These are phyloP conservation scores for Anguilla japonica DNA, from an alignment of 2,113 vertebrate genomes.

Conservation along the genomic window DNA sequence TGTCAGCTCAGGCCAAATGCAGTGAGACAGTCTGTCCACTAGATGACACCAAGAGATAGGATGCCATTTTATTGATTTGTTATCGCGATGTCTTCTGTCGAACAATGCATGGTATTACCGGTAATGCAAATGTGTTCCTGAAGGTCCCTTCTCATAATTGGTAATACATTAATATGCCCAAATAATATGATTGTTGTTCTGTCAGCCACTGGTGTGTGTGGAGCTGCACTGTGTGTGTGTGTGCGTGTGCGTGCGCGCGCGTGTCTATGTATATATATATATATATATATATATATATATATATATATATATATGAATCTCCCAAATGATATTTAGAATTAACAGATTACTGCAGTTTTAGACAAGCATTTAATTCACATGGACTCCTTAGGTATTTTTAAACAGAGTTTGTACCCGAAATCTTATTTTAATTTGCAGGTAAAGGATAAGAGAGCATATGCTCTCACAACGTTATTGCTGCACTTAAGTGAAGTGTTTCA, in stretches of 20 bases:
- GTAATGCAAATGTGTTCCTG: not conserved
- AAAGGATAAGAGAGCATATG: slow-evolving; percentile 83
- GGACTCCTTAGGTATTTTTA: slow-evolving; percentile 17
- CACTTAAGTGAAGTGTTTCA: slow-evolving; percentile 92
- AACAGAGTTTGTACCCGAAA: slow-evolving; percentile 32
- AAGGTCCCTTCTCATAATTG: not conserved
- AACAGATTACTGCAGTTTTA: not conserved
- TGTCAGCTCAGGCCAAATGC: slow-evolving; percentile 54
- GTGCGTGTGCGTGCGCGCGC: not conserved
- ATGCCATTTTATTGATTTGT: slow-evolving; percentile 70
- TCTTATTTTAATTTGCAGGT: slow-evolving; percentile 74
- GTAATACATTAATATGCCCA: not conserved
- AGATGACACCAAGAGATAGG: slow-evolving; percentile 97
- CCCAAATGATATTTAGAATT: not conserved
- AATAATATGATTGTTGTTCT: not conserved
- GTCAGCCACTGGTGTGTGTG: not conserved
- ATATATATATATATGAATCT: not conserved
- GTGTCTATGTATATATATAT: too few species aligned
- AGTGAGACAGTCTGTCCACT: slow-evolving; percentile 86
- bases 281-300: too few species aligned
- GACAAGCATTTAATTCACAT: slow-evolving; percentile 5
- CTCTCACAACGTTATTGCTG: slow-evolving; percentile 88
- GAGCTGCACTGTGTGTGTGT: not conserved
- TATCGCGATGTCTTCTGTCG: slow-evolving; percentile 6
- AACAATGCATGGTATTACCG: not conserved